Conservation (phyloP, 2,797 vertebrate species). For the Halcyon badia region DNA sequence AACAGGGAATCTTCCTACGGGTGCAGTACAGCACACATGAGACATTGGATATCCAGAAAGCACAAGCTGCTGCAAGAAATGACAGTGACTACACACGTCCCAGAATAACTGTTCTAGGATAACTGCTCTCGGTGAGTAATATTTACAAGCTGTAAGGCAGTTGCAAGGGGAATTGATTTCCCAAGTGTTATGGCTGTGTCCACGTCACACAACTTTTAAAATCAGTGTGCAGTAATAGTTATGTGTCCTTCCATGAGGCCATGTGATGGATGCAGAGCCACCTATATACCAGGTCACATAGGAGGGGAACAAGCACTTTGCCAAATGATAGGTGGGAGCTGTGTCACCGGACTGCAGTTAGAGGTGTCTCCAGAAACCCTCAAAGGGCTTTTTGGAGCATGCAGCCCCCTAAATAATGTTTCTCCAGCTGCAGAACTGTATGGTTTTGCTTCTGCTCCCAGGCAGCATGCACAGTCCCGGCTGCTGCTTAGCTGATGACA, state of each 20-base stretch:
- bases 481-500: background rate
- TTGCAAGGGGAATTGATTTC: background rate
- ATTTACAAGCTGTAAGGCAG: background rate
- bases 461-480: background rate
- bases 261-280: background rate
- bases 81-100: background rate
- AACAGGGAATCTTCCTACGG: background rate
- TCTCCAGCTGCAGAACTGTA: background rate
- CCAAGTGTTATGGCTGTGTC: background rate
- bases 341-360: background rate
- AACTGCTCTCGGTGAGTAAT: background rate
- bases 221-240: accelerated
- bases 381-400: background rate
- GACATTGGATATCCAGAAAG: background rate
- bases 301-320: background rate
- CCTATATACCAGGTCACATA: background rate
- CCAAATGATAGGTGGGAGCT: accelerated
- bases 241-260: background rate
- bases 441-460: background rate
- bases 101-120: background rate
- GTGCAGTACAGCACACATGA: background rate
- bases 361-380: background rate
- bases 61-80: background rate
- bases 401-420: background rate
- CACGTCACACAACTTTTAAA: background rate